phyloP scores from a whole-genome alignment of 2,888 invertebrate species.

The Rotaria macrura region DNA sequence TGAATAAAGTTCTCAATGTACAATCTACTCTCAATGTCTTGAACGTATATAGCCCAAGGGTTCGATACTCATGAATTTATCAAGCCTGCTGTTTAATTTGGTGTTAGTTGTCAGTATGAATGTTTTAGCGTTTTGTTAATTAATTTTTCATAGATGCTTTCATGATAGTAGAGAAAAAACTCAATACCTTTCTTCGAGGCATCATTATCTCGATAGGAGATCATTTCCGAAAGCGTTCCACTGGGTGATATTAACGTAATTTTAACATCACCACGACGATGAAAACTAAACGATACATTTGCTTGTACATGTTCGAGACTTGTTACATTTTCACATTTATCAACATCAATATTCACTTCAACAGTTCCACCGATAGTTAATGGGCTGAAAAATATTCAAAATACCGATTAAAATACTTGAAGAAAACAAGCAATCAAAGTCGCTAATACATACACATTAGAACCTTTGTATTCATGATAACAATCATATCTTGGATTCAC shows the following conservation, averaged over 20 bases:
- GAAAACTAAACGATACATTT: conserved; percentile 28
- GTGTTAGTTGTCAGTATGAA: no score
- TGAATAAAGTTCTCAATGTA: no score
- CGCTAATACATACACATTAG: neutral
- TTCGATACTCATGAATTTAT: no score
- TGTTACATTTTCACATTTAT: conserved; percentile 22
- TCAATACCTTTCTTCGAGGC: conserved; percentile 11
- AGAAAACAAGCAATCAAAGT: neutral
- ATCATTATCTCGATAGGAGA: conserved; percentile 30
- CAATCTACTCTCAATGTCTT: no score
- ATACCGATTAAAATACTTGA: no score
- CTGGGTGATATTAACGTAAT: conserved; percentile 29
- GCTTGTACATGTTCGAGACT: conserved; percentile 32
- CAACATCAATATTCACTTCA: neutral
- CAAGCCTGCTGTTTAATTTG: no score
- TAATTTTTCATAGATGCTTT: no score
- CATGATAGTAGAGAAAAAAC: no score
- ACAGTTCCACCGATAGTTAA: neutral
- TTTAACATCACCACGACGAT: conserved; percentile 28
- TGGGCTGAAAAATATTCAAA: no score
- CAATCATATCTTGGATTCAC: conserved; percentile 36
- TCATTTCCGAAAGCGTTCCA: conserved; percentile 30
- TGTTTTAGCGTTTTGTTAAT: no score
- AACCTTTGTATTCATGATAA: conserved; percentile 19
- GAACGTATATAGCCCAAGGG: no score